phyloP scores from a whole-genome alignment of 1,140 invertebrate genomes.

The Euschistus heros region DNA sequence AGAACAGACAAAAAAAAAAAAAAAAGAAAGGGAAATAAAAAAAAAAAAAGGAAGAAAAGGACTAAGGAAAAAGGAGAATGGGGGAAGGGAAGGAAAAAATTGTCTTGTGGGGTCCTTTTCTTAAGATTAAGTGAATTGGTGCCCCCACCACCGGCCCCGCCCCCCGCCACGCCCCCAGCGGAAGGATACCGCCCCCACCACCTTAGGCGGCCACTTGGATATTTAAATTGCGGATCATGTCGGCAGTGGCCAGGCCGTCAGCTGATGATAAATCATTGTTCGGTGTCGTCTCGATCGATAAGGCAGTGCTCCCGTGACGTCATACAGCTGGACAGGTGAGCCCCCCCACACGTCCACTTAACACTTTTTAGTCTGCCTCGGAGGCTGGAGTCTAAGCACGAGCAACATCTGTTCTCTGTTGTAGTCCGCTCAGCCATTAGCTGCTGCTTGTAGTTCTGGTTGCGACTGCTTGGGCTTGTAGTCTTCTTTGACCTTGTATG shows the following conservation, averaged over 20 bases:
- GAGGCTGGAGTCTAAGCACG: neutral
- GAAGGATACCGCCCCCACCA: constrained; percentile 14
- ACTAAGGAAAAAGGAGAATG: neutral
- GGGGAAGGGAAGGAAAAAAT: neutral
- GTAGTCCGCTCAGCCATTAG: too few relatives aligned
- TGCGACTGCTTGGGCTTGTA: too few relatives aligned
- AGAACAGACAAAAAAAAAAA: constrained; percentile 1
- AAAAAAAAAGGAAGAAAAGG: neutral
- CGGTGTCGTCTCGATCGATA: constrained; percentile 6
- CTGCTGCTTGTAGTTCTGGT: too few relatives aligned
- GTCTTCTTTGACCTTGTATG: too few relatives aligned
- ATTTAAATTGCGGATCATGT: constrained; percentile 17
- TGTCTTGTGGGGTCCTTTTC: neutral
- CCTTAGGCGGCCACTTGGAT: neutral
- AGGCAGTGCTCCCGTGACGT: constrained; percentile 3
- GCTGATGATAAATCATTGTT: constrained; percentile 17
- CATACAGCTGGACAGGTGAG: constrained; percentile 16
- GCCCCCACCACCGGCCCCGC: neutral
- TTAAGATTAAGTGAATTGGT: too few relatives aligned
- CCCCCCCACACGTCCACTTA: neutral
- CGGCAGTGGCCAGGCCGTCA: constrained; percentile 6
- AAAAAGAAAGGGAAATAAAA: neutral
- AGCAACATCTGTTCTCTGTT: too few relatives aligned
- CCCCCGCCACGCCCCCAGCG: neutral
- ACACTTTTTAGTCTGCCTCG: neutral